Percentiles rank a stretch among this genome's conserved stretches.
These are phyloP conservation scores for Erythrolamprus reginae DNA, from an alignment of 2,113 vertebrate species.

Conservation along the genomic window DNA sequence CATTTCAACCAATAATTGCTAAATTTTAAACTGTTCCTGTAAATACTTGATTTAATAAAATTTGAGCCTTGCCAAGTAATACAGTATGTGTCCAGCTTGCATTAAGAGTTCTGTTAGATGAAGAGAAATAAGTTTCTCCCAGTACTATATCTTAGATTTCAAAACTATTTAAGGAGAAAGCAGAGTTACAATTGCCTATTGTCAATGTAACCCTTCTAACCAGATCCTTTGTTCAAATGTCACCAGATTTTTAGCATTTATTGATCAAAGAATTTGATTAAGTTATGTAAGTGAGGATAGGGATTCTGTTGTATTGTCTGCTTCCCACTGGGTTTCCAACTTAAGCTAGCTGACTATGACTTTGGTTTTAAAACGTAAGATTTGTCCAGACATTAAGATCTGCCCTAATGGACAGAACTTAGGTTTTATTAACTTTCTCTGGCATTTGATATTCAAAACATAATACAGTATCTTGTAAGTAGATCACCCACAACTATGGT, in stretches of 20 bases:
- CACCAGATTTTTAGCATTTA: background rate
- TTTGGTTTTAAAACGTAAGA: background rate
- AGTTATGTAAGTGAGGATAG: no score
- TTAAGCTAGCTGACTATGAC: background rate
- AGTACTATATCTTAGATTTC: background rate
- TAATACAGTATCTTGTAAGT: background rate
- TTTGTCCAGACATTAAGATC: background rate
- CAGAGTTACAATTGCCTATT: no score
- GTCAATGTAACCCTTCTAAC: background rate
- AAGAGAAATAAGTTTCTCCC: background rate
- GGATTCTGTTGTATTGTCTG: no score
- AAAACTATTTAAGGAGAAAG: background rate
- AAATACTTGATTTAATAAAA: background rate
- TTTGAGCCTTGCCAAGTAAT: background rate
- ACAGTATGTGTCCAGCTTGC: background rate
- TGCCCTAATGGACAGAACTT: background rate
- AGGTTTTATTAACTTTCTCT: background rate
- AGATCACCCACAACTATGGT: constrained; percentile 2
- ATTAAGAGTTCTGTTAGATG: background rate
- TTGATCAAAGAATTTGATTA: background rate
- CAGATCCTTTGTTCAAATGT: background rate
- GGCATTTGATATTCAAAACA: background rate
- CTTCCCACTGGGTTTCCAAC: background rate
- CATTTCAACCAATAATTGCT: background rate
- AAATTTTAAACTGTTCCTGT: background rate